Percentiles rank a stretch among this genome's conserved stretches.
These are phyloP conservation scores for Flexamia atlantica DNA, from an alignment of 2,888 invertebrate species.

Conservation along the genomic window DNA sequence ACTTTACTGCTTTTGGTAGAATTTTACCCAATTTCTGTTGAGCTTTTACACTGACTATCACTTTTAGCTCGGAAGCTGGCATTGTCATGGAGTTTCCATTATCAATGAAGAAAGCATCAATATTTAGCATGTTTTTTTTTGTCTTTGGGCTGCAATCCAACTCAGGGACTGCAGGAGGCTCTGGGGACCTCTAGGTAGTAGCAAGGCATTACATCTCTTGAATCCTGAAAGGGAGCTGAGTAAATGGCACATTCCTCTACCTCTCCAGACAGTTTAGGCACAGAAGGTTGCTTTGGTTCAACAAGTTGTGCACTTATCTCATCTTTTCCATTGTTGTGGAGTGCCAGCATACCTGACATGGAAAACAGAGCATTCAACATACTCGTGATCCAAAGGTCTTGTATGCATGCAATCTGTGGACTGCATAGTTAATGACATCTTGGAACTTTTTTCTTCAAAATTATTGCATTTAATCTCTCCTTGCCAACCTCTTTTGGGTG, in stretches of 20 bases:
- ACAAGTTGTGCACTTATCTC: conserved; percentile 73
- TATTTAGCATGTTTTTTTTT: not conserved
- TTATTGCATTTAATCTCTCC: not conserved
- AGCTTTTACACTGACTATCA: no score
- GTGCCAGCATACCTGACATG: conserved; percentile 81
- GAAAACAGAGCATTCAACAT: not conserved
- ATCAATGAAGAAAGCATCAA: no score
- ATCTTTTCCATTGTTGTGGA: conserved; percentile 74
- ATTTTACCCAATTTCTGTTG: no score
- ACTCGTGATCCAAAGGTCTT: not conserved
- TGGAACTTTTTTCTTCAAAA: conserved; percentile 4
- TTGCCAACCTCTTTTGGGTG: conserved; percentile 73
- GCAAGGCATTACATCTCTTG: conserved; percentile 60
- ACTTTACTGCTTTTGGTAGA: no score
- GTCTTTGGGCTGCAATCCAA: conserved; percentile 69
- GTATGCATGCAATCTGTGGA: not conserved
- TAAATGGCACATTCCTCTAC: conserved; percentile 75
- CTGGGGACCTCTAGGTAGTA: conserved; percentile 82
- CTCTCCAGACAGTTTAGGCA: conserved; percentile 65
- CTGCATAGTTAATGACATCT: not conserved
- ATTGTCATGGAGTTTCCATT: no score
- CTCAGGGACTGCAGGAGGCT: conserved; percentile 77
- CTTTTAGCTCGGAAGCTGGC: no score
- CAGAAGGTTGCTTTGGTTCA: conserved; percentile 72
- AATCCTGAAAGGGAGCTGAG: conserved; percentile 79